These are phyloP conservation scores for Dryomyza anilis DNA, from an alignment of 2,888 invertebrate species.

Conservation along the genomic window DNA sequence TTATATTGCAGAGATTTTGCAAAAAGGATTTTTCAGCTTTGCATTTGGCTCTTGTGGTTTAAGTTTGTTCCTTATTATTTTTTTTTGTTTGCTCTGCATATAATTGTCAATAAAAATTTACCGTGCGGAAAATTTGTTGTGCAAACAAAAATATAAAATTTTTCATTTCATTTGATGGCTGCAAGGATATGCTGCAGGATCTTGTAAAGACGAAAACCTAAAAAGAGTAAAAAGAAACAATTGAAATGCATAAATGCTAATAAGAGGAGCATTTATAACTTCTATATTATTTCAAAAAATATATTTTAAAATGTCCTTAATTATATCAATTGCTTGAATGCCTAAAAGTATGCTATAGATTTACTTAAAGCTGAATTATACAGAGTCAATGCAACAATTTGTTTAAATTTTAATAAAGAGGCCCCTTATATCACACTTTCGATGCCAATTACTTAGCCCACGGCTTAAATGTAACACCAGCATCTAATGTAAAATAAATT, in stretches of 20 bases:
- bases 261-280: no score
- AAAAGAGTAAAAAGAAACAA: no score
- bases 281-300: no score
- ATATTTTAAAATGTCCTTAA: no score
- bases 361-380: no score
- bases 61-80: not conserved
- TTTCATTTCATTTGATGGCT: constrained; percentile 11
- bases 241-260: no score
- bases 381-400: not conserved
- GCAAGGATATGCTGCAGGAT: no score
- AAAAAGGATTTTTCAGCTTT: constrained; percentile 50
- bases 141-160: constrained; percentile 53
- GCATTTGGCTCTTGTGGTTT: constrained; percentile 38
- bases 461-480: constrained; percentile 15
- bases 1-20: constrained; percentile 3
- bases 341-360: no score
- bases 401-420: no score
- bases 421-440: no score
- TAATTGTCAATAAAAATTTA: constrained; percentile 59
- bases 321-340: no score
- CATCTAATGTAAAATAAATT: constrained; percentile 49
- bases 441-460: not conserved
- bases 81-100: constrained; percentile 33
- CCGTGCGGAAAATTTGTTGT: constrained; percentile 59
- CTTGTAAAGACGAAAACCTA: no score